A percentile compares a stretch with the other conserved stretches of the same genome.
Conservation (phyloP, 2,113 vertebrate genomes). For the Cyanistes caeruleus region DNA sequence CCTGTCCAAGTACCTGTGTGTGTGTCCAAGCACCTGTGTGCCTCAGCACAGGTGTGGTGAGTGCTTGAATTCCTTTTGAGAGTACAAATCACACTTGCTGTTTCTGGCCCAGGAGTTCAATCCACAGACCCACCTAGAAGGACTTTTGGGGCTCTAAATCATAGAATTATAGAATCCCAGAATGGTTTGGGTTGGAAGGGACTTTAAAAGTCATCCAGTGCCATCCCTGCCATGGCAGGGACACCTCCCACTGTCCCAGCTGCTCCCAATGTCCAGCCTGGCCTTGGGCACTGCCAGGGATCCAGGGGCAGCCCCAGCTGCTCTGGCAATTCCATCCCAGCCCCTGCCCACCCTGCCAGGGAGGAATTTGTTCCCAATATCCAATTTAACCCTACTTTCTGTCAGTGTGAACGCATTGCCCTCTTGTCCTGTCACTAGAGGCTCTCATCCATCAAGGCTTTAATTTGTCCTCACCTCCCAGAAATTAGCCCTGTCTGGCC, state of each 20-base stretch:
- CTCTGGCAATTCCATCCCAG: not conserved
- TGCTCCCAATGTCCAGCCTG: not conserved
- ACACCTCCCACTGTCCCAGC: not conserved
- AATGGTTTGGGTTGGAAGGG: not conserved
- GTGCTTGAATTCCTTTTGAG: not conserved
- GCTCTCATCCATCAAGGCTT: not conserved
- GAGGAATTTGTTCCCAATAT: not conserved
- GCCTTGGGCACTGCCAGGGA: not conserved
- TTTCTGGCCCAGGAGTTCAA: not conserved
- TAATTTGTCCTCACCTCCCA: not conserved
- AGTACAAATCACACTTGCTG: not conserved
- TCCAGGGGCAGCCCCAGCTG: not conserved
- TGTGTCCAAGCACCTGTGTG: not conserved
- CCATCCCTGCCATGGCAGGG: not conserved
- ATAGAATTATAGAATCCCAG: not conserved
- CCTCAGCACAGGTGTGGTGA: not conserved
- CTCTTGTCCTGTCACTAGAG: not conserved
- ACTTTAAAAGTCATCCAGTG: rapidly evolving
- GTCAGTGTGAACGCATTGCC: not conserved
- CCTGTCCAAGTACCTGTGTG: not conserved
- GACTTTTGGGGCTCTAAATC: not conserved
- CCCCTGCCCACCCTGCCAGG: not conserved
- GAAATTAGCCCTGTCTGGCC: not conserved
- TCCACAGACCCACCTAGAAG: not conserved
- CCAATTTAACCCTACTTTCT: not conserved